These are phyloP conservation scores for Artibeus lituratus DNA, from an alignment of 2,797 vertebrate genomes.

Conservation along the genomic window DNA sequence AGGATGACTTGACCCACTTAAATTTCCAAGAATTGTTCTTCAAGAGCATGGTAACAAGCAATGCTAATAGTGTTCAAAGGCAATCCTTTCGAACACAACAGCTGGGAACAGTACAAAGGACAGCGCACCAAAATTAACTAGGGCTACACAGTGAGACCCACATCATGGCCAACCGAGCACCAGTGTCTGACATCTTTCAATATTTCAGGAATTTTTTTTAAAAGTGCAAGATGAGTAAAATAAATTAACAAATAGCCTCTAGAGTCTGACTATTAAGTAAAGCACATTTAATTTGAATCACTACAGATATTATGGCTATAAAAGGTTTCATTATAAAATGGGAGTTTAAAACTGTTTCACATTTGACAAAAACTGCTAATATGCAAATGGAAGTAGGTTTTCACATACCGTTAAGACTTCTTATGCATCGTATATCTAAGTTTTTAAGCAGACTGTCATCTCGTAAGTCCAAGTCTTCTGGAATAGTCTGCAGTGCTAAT, in stretches of 20 bases:
- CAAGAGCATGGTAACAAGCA: not conserved
- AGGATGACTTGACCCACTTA: not conserved
- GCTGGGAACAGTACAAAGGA: not conserved
- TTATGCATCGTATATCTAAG: constrained; percentile 90
- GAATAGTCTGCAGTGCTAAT: constrained; percentile 89
- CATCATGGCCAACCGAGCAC: not conserved
- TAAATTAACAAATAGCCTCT: not conserved
- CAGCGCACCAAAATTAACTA: constrained; percentile 3
- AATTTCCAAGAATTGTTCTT: not conserved
- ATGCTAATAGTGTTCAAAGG: not conserved
- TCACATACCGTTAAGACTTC: constrained; percentile 91
- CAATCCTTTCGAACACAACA: not conserved
- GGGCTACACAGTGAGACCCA: not conserved
- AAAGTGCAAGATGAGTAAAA: not conserved
- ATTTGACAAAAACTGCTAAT: constrained; percentile 11
- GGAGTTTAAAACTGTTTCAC: not conserved
- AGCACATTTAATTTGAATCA: not conserved
- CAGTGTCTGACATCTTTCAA: not conserved
- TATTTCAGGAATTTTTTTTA: not conserved
- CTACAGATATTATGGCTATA: not conserved
- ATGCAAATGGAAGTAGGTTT: constrained; percentile 1
- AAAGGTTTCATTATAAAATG: not conserved
- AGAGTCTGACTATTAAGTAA: not conserved
- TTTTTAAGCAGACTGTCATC: constrained; percentile 89
- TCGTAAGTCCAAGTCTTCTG: constrained; percentile 90